These are phyloP conservation scores for Terebella lapidaria DNA, from an alignment of 2,888 invertebrate species.

Conservation along the genomic window DNA sequence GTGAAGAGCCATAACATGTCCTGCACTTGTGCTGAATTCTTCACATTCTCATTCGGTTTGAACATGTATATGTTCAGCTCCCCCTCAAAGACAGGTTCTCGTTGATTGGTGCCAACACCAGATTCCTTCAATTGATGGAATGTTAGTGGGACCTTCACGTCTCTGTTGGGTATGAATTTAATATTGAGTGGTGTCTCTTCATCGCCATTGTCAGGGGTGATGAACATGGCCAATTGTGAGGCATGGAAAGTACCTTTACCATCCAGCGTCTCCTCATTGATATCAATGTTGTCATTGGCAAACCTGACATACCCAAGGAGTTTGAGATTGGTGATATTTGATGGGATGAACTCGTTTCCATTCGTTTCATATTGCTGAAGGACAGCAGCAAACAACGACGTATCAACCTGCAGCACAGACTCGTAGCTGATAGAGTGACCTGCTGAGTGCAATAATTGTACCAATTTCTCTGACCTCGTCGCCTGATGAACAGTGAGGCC, in stretches of 20 bases:
- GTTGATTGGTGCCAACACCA: no score
- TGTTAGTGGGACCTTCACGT: not conserved
- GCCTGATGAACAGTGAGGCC: no score
- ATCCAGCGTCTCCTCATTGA: not conserved
- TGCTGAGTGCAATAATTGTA: no score
- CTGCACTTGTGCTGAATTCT: no score
- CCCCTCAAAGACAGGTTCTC: no score
- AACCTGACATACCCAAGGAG: not conserved
- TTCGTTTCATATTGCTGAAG: not conserved
- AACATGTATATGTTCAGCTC: no score
- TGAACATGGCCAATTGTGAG: not conserved
- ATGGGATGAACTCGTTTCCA: not conserved
- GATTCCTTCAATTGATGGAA: no score
- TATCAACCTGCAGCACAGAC: not conserved
- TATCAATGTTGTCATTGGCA: not conserved
- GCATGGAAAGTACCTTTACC: constrained; percentile 1
- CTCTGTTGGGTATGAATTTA: not conserved
- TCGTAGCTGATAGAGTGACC: not conserved
- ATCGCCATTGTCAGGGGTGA: not conserved
- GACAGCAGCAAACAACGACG: no score
- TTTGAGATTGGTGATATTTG: not conserved
- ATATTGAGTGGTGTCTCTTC: not conserved
- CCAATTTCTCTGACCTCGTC: no score
- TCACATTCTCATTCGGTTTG: no score
- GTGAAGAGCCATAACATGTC: no score